Evolutionary conservation across 2,888 invertebrate species (phyloP).

Genomic region (Gandaritis pyraliata): DNA sequence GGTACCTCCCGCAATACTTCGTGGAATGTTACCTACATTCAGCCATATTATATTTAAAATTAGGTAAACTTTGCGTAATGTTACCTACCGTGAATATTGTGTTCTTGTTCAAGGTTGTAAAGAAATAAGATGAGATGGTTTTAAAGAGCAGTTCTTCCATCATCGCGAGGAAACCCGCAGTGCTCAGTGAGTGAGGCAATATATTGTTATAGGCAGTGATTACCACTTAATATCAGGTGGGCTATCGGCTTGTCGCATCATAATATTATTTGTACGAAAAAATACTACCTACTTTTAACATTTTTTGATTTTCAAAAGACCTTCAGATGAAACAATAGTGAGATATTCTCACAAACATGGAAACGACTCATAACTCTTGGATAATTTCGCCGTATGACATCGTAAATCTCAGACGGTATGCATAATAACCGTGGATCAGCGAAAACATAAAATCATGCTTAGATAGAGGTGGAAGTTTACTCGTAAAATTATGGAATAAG

Average conservation of each 20-base stretch:
- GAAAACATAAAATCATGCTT: slow-evolving; percentile 7
- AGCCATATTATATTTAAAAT: slow-evolving; percentile 11
- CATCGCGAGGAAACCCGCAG: too few species aligned
- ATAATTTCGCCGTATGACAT: slow-evolving; percentile 37
- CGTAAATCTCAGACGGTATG: slow-evolving; percentile 37
- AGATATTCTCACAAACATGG: slow-evolving; percentile 33
- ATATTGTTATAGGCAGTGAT: too few species aligned
- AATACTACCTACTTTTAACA: too few species aligned
- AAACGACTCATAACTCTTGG: slow-evolving; percentile 36
- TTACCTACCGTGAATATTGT: background rate
- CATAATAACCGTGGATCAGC: slow-evolving; percentile 8
- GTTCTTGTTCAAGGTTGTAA: slow-evolving; percentile 20
- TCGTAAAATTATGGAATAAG: too few species aligned
- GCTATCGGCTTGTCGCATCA: too few species aligned
- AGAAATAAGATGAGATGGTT: too few species aligned
- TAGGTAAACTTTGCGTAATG: slow-evolving; percentile 21
- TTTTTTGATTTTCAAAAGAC: too few species aligned
- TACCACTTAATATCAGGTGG: too few species aligned
- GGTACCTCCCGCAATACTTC: background rate
- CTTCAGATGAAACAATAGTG: too few species aligned
- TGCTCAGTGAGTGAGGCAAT: too few species aligned
- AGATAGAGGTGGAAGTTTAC: slow-evolving; percentile 2
- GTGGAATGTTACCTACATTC: background rate
- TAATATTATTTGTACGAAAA: too few species aligned
- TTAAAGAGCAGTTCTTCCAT: too few species aligned